Conservation (phyloP, 2,888 invertebrate species). For the Nemurella pictetii region DNA sequence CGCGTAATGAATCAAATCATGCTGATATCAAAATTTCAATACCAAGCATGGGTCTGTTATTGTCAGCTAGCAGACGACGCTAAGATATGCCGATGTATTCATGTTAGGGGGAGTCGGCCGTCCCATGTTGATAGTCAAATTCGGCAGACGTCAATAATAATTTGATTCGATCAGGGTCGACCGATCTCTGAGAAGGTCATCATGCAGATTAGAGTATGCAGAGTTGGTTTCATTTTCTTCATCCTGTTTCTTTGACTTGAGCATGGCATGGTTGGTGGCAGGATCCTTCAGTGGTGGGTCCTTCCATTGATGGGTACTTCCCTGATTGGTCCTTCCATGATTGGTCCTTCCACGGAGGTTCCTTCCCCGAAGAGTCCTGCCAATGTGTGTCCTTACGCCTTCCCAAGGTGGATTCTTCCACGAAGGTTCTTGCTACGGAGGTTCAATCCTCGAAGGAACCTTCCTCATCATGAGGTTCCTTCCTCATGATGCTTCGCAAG, state of each 20-base stretch:
- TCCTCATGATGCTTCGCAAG: no score
- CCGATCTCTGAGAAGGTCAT: slow-evolving; percentile 9
- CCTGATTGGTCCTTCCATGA: no score
- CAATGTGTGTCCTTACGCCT: no score
- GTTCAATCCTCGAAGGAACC: no score
- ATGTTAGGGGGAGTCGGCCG: background rate
- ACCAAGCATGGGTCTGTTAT: background rate
- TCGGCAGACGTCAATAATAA: slow-evolving; percentile 1
- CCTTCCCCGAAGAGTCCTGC: no score
- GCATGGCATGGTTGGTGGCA: no score
- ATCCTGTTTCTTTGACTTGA: background rate
- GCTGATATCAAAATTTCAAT: background rate
- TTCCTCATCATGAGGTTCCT: no score
- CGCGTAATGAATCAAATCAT: background rate
- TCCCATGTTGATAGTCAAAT: background rate
- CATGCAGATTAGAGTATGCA: background rate
- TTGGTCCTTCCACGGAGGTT: no score
- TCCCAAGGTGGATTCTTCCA: no score
- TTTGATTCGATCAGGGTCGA: slow-evolving; percentile 19
- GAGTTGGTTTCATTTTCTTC: background rate
- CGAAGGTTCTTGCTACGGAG: no score
- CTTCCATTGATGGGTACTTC: no score
- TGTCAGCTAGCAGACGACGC: background rate
- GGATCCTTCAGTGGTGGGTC: no score
- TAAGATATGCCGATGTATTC: background rate